These are phyloP conservation scores for Mesorhabditis spiculigera DNA, from an alignment of 2,888 invertebrate genomes.

Conservation along the genomic window DNA sequence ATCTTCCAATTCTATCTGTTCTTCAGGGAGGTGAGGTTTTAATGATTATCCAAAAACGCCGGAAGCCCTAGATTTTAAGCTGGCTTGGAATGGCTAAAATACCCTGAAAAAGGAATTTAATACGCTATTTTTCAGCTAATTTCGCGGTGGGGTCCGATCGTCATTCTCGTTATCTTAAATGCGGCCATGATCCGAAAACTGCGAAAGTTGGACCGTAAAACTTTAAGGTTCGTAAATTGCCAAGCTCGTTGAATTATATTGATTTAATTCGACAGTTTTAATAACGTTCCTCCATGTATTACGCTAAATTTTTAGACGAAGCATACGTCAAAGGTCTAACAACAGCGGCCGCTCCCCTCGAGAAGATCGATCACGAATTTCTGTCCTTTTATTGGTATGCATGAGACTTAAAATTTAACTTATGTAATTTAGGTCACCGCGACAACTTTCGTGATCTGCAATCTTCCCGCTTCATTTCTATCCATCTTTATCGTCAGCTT, in stretches of 20 bases:
- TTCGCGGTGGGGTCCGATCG: constrained; percentile 47
- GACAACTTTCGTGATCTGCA: constrained; percentile 62
- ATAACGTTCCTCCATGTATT: constrained; percentile 9
- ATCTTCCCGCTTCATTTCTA: constrained; percentile 61
- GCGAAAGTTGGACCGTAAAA: constrained; percentile 26
- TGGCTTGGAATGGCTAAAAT: not conserved
- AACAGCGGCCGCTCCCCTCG: constrained; percentile 15
- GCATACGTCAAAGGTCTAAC: not conserved
- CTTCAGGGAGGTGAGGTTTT: constrained; percentile 57
- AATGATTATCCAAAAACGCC: not conserved
- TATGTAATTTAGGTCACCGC: constrained; percentile 55
- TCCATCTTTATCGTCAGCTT: constrained; percentile 57
- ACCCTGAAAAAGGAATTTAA: constrained; percentile 5
- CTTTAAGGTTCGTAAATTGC: constrained; percentile 17
- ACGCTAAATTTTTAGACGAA: constrained; percentile 10
- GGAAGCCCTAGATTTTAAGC: not conserved
- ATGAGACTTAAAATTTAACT: not conserved
- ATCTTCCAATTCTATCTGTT: constrained; percentile 60
- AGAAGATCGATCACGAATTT: constrained; percentile 54
- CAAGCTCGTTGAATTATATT: constrained; percentile 13
- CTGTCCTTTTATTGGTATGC: constrained; percentile 59
- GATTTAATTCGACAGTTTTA: constrained; percentile 8
- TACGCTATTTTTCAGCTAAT: constrained; percentile 26
- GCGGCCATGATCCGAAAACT: constrained; percentile 45
- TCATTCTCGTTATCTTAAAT: constrained; percentile 46